Evolutionary conservation across 2,797 vertebrate genomes (phyloP), one percentile per base, ranked within the genome.

Genomic region (Microctenopoma lineatum): DNA sequence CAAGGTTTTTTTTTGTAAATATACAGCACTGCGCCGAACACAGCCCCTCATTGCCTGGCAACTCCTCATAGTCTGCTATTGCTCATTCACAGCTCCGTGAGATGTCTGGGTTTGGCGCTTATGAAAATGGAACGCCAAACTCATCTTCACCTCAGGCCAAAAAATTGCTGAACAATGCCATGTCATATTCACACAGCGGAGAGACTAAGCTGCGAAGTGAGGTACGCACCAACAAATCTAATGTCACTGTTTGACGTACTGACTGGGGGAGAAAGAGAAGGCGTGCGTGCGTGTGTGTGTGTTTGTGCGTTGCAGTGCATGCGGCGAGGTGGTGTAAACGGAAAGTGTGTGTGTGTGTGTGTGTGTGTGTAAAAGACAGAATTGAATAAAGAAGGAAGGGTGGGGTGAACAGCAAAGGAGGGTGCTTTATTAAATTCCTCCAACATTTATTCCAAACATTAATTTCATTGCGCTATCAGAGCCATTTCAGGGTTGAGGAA

Each of bases 71-170:
- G 77, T 78, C 71, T 58, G 50, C 81, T 48, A 66, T 80, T 83
- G 83, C 73, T 83, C 79, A 79, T 80, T 89, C 84, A 85, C 75
- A 80, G 78, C 74, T 86, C 78, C 61, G 62, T 56, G 81, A 86
- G 70, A 82, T 80, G 79, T 90, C 82, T 75, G 63, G 81, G 77
- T 79, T 87, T 87, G 77, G 59, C 58, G 18, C 69, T 75, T 76
- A 76, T 72, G 74, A 87, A 89, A 92, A 92, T 73, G 81, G 77
- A 87, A 85, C 85, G 69, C 59, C 75, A 90, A 88, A 89, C 78
- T 86, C 85, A 75, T 90, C 84, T 84, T 85, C 50, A 91, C 86
- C 70, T 52, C 53, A 1, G 80, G 86, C 76, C 55, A 73, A 79
- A 79, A 78, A 73, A 66, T 74, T 66, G 55, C 79, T 83, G 70